Evolutionary conservation across 2,888 invertebrate species (phyloP).

Genomic region (Metacarcinus magister): DNA sequence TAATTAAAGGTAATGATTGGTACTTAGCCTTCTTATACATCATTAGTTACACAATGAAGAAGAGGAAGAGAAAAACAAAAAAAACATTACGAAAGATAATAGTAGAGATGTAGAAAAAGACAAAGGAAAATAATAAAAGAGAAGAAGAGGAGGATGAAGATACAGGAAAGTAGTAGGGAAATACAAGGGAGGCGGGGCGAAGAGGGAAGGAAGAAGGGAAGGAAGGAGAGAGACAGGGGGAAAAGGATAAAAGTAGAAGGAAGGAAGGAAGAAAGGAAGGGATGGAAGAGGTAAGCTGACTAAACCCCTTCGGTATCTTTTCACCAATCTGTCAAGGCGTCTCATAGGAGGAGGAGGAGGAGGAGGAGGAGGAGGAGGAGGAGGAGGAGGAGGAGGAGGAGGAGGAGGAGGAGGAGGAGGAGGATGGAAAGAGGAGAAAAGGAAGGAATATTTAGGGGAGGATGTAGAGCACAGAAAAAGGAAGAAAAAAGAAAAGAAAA

Average conservation of each 20-base stretch:
- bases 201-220: background rate
- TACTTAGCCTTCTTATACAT: no score
- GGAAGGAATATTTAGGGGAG: background rate
- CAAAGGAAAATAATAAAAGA: background rate
- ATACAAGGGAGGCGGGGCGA: background rate
- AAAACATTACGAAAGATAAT: background rate
- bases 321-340: conserved; percentile 7
- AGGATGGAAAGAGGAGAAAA: conserved; percentile 1
- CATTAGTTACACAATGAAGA: background rate
- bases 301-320: background rate
- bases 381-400: background rate
- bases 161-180: no score
- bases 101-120: background rate
- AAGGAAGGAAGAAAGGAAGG: background rate
- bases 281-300: background rate
- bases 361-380: background rate
- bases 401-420: background rate
- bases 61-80: background rate
- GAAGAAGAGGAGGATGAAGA: background rate
- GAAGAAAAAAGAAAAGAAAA: background rate
- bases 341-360: background rate
- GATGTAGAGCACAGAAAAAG: background rate
- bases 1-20: no score
- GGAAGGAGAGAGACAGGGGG: background rate
- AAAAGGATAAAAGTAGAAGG: background rate